These are phyloP conservation scores for Cosmia pyralina DNA, from an alignment of 2,888 invertebrate species.

Conservation along the genomic window DNA sequence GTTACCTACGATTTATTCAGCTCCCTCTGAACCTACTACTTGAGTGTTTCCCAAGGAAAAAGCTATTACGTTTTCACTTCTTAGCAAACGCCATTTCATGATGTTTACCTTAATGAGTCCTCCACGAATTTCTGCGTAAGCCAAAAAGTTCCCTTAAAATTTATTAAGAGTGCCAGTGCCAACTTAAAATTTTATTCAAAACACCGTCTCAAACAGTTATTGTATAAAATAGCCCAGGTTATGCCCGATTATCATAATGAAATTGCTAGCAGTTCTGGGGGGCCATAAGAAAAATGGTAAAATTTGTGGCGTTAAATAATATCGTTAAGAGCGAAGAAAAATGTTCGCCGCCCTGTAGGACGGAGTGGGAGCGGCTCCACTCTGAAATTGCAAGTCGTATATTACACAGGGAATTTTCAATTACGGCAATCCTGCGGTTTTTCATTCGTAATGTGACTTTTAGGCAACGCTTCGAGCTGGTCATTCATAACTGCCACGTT, in stretches of 20 bases:
- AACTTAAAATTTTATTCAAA: conserved; percentile 74
- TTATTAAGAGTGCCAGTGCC: conserved; percentile 63
- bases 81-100: conserved; percentile 54
- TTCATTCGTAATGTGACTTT: conserved; percentile 90
- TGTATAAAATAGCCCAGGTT: conserved; percentile 77
- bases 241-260: conserved; percentile 88
- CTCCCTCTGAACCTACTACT: conserved; percentile 3
- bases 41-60: conserved; percentile 40
- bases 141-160: conserved; percentile 62
- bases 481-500: conserved; percentile 82
- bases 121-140: conserved; percentile 52
- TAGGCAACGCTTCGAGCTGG: conserved; percentile 84
- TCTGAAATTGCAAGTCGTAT: conserved; percentile 89
- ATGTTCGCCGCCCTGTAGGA: conserved; percentile 83
- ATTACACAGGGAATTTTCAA: conserved; percentile 90
- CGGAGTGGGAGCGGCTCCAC: conserved; percentile 74
- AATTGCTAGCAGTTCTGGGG: conserved; percentile 83
- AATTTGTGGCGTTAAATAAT: conserved; percentile 90
- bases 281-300: conserved; percentile 85
- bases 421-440: conserved; percentile 90
- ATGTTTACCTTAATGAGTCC: conserved; percentile 64
- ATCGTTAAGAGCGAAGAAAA: conserved; percentile 88
- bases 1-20: conserved; percentile 38
- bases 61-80: conserved; percentile 61
- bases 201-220: conserved; percentile 69